Evolutionary conservation across 2,113 vertebrate species (phyloP).

Genomic region (Montifringilla adamsi): DNA sequence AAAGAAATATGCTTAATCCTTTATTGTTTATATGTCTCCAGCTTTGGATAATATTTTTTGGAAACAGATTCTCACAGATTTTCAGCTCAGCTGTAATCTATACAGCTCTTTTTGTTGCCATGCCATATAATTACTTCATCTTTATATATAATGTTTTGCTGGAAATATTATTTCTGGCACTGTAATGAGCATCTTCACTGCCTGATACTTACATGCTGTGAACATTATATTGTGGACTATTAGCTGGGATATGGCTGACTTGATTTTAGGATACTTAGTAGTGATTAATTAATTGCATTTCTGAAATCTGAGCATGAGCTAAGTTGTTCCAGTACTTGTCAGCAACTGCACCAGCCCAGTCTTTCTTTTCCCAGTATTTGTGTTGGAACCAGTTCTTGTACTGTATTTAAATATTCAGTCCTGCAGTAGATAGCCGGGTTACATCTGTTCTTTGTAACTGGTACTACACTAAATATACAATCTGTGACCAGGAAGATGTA

Average conservation of each 20-base stretch:
- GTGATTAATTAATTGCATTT: constrained; percentile 61
- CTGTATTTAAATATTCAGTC: background rate
- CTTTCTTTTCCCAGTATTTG: constrained; percentile 24
- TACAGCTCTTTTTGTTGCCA: constrained; percentile 14
- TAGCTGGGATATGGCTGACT: constrained; percentile 51
- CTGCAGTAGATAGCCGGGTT: background rate
- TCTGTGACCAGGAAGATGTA: background rate
- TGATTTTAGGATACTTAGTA: constrained; percentile 46
- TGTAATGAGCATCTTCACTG: constrained; percentile 46
- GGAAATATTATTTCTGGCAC: constrained; percentile 55
- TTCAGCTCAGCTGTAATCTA: constrained; percentile 35
- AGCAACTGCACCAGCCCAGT: background rate
- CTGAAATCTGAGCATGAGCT: constrained; percentile 59
- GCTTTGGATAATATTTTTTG: background rate
- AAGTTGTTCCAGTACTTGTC: constrained; percentile 63
- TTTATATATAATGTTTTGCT: constrained; percentile 36
- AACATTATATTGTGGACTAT: constrained; percentile 13
- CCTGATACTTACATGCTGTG: constrained; percentile 30
- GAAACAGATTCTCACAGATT: background rate
- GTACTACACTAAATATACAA: background rate
- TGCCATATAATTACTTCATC: constrained; percentile 60
- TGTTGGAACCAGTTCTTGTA: constrained; percentile 13
- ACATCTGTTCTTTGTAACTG: background rate
- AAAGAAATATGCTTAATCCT: background rate
- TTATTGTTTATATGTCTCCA: background rate